Evolutionary conservation across 2,888 invertebrate genomes (phyloP), one percentile per base, ranked within the genome.

Genomic region (Lomographa bimaculata): DNA sequence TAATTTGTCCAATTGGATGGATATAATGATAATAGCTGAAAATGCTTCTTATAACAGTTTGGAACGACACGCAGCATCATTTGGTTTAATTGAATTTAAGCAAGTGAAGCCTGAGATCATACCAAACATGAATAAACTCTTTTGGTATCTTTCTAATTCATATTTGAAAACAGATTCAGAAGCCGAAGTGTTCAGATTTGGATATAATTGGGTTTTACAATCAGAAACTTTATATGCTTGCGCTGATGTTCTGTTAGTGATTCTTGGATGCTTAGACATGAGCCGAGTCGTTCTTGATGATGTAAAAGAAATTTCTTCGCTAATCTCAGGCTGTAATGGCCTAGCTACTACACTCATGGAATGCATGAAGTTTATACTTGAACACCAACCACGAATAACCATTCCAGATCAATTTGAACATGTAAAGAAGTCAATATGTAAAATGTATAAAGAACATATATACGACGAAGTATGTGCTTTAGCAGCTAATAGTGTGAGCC

Each of bases 101-200:
- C 35, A 39, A 3, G 80, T 85, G 80, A 71, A 71, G 29, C 64
- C 74, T 4, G 60, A 73, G 32, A 60, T 59, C 38, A 64, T 86
- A 26, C 66, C 72, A 10, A 57, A 73, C 19, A 58, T 87, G 16
- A 50, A 70, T 2, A 77, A 64, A 47, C 54, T 89, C 0, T 74
- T 68, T 19, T 89, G 87, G 86, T 87, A 86, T 39, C 61, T 89
- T 5, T 85, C 86, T 8, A 83, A 87, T 44, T 74, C 83, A 27
- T 73, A 77, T 49, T 64, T 87, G 41, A 64, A 80, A 43, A 44
- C 63, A 1, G 53, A 61, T 1, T 69, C 47, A 50, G 87, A 89
- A 57, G 46, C 76, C 25, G 60, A 73, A 28, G 79, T 83, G 0
- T 87, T 84, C 34, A 67, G 71, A 50, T 86, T 87, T 69, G 87